Evolutionary conservation across 2,797 vertebrate species (phyloP).

Genomic region (Paedocypris micromegethes): DNA sequence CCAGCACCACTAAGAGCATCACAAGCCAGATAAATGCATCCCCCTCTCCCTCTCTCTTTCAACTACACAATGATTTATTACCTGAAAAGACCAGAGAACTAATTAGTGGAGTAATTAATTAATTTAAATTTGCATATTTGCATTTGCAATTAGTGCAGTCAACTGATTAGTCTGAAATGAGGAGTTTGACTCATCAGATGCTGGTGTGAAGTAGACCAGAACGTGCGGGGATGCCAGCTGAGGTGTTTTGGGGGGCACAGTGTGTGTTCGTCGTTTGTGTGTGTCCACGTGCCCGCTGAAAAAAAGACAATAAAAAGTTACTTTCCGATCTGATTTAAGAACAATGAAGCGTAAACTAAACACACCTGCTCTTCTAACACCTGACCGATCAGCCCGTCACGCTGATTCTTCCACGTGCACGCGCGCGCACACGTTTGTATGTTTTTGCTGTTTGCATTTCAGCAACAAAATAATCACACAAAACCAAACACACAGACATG

Average conservation of each 20-base stretch:
- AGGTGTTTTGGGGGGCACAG: constrained; percentile 60
- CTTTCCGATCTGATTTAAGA: constrained; percentile 14
- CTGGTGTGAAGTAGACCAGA: constrained; percentile 83
- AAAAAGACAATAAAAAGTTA: constrained; percentile 1
- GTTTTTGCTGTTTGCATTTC: too few relatives aligned
- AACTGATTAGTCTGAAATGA: constrained; percentile 99
- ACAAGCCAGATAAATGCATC: constrained; percentile 74
- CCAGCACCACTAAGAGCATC: constrained; percentile 72
- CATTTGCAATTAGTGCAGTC: constrained; percentile 99
- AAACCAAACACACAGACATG: too few relatives aligned
- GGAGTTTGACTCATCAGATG: constrained; percentile 99
- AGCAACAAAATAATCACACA: too few relatives aligned
- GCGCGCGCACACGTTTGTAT: too few relatives aligned
- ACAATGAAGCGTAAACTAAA: constrained; percentile 26
- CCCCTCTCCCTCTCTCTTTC: constrained; percentile 76
- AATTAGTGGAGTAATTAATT: constrained; percentile 99
- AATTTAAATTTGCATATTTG: constrained; percentile 99
- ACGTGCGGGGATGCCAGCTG: constrained; percentile 77
- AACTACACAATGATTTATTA: constrained; percentile 99
- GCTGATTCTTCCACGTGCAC: too few relatives aligned
- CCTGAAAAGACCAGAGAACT: constrained; percentile 98
- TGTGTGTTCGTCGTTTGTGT: constrained; percentile 43
- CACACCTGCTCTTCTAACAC: constrained; percentile 28
- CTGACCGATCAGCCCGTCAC: too few relatives aligned
- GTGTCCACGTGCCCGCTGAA: constrained; percentile 27